Evolutionary conservation across 2,797 vertebrate genomes (phyloP).

Genomic region (Acropternis orthonyx): DNA sequence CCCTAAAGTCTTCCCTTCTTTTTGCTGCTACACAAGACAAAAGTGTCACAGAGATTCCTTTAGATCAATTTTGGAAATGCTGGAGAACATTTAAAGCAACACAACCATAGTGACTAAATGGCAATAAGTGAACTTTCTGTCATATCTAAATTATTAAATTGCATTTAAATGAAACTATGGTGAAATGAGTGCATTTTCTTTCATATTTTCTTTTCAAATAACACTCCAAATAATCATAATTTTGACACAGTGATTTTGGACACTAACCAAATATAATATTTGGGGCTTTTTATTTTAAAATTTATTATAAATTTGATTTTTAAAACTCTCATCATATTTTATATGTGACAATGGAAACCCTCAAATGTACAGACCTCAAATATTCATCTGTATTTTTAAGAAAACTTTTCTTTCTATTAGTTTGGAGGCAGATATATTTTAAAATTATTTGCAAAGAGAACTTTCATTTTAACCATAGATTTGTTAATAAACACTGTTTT

Average conservation of each 20-base stretch:
- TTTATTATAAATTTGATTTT: background rate
- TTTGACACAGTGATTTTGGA: background rate
- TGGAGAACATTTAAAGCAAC: background rate
- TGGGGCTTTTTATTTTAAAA: background rate
- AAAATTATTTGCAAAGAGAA: background rate
- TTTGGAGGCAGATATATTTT: background rate
- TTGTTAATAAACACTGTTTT: background rate
- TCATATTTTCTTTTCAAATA: background rate
- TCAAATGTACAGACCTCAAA: background rate
- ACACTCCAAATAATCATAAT: background rate
- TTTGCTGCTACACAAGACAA: background rate
- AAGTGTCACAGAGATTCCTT: background rate
- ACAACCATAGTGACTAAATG: background rate
- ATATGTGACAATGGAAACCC: background rate
- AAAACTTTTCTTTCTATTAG: background rate
- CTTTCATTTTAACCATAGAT: background rate
- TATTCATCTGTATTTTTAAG: background rate
- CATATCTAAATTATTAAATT: background rate
- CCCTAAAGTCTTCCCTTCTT: background rate
- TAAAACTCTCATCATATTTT: background rate
- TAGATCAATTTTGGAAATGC: background rate
- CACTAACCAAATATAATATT: background rate
- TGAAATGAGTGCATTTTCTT: background rate
- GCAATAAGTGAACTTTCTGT: background rate
- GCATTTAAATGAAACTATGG: background rate